Evolutionary conservation across 2,797 vertebrate species (phyloP), one percentile per base, ranked within the genome.

Genomic region (Lepilemur ruficaudatus): DNA sequence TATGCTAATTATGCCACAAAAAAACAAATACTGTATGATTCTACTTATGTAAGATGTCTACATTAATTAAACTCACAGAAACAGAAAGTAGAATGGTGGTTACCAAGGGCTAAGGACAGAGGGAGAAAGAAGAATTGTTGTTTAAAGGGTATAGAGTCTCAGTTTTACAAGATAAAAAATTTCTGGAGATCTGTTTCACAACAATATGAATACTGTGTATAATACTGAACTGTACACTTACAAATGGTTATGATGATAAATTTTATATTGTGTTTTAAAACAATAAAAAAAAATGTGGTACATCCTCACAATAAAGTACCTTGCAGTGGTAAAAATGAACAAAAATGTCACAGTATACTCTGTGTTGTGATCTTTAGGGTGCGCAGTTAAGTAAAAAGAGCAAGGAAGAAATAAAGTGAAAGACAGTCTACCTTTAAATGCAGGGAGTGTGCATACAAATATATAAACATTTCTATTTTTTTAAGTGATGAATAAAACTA

Each of bases 121-220:
- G 30, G 14, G 2, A 22, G 18, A 55, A 46, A 70, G 8, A 1
- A 10, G n/a, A 59, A 46, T 14, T 18, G 32, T 2, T 81, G 6
- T 85, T 97, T 63, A 59, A 52, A 92, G 22, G 18, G 43, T 35
- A 76, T 7, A 90, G 83, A 70, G 17, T 95, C 91, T 93, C 50
- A 84, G 28, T 69, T 72, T 52, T 89, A 50, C 10, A 94, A 90
- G 41, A 89, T 52, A 32, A 95, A 96, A 65, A 67, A 28, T 63
- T 78, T 93, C 57, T 55, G 30, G 25, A 76, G 32, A 69, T 86
- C 32, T 81, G 30, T 55, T 72, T 78, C 12, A 50, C 52, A 93
- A 52, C 75, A 93, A 52, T 90, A 18, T 91, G 30, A 94, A 90
- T 59, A 83, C 55, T 76, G 22, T 89, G 65, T 93, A 76, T 30